phyloP scores from a whole-genome alignment of 2,888 invertebrate species.

The Venustoraphidia nigricollis region DNA sequence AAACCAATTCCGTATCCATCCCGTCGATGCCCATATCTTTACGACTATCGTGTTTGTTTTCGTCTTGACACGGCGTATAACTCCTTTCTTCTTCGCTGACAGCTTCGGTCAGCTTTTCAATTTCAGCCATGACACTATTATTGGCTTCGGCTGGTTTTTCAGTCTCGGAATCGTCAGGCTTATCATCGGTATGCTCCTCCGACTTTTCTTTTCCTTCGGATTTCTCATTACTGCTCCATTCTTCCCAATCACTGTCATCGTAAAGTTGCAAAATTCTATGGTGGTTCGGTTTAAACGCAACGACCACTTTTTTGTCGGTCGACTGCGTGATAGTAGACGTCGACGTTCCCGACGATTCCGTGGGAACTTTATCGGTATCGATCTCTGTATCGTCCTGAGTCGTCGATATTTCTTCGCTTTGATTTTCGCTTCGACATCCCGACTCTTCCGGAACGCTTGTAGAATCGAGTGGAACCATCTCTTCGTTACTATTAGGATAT shows the following conservation, averaged over 20 bases:
- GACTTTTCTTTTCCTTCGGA: constrained; percentile 4
- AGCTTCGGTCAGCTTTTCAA: constrained; percentile 40
- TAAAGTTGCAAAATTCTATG: constrained; percentile 9
- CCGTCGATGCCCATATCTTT: constrained; percentile 31
- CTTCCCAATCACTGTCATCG: constrained; percentile 11
- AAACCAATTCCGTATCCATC: constrained; percentile 59
- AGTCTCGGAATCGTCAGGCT: constrained; percentile 16
- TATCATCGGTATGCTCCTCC: constrained; percentile 4
- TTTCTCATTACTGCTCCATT: constrained; percentile 8
- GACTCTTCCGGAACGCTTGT: constrained; percentile 10
- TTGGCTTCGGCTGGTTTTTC: not conserved
- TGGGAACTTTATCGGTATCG: constrained; percentile 1
- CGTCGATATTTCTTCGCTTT: constrained; percentile 12
- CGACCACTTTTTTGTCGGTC: constrained; percentile 1
- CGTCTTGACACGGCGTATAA: constrained; percentile 58
- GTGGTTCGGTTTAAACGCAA: constrained; percentile 6
- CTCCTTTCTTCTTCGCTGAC: constrained; percentile 52
- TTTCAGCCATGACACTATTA: constrained; percentile 4
- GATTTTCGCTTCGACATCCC: constrained; percentile 13
- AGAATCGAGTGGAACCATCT: constrained; percentile 7
- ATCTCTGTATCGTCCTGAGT: constrained; percentile 10
- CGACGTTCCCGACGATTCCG: not conserved
- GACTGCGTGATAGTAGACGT: not conserved
- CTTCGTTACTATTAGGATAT: constrained; percentile 10
- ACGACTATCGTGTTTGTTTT: constrained; percentile 28